Conservation (phyloP, 2,888 invertebrate genomes). For the Amiota minor region DNA sequence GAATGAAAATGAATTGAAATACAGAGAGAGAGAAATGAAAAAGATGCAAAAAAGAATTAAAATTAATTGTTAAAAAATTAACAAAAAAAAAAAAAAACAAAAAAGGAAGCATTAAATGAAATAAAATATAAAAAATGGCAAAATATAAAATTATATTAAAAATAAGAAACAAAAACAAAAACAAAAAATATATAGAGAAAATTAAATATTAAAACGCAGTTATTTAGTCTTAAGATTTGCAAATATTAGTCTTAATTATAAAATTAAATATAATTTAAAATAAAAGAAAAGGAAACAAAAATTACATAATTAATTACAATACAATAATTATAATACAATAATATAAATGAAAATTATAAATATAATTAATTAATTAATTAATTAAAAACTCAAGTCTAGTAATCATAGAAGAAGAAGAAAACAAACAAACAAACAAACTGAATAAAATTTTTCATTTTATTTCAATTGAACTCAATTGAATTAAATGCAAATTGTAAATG, state of each 20-base stretch:
- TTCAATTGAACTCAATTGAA: slow-evolving; percentile 4
- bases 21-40: neutral
- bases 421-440: neutral
- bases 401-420: neutral
- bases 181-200: slow-evolving; percentile 45
- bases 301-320: slow-evolving; percentile 31
- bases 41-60: neutral
- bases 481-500: too few relatives aligned
- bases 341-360: slow-evolving; percentile 30
- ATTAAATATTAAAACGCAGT: slow-evolving; percentile 57
- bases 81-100: slow-evolving; percentile 25
- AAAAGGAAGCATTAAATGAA: neutral
- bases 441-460: slow-evolving; percentile 10
- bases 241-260: slow-evolving; percentile 55
- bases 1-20: neutral
- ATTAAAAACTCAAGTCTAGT: slow-evolving; percentile 8
- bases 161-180: slow-evolving; percentile 29
- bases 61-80: slow-evolving; percentile 16
- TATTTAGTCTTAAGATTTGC: slow-evolving; percentile 65
- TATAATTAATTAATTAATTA: slow-evolving; percentile 1
- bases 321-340: slow-evolving; percentile 29
- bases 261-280: slow-evolving; percentile 13
- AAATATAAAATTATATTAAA: slow-evolving; percentile 34
- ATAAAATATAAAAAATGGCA: neutral
- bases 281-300: slow-evolving; percentile 28